Base-by-base conservation (phyloP, 2,113 vertebrate species). In the Pelobates fuscus region DNA sequence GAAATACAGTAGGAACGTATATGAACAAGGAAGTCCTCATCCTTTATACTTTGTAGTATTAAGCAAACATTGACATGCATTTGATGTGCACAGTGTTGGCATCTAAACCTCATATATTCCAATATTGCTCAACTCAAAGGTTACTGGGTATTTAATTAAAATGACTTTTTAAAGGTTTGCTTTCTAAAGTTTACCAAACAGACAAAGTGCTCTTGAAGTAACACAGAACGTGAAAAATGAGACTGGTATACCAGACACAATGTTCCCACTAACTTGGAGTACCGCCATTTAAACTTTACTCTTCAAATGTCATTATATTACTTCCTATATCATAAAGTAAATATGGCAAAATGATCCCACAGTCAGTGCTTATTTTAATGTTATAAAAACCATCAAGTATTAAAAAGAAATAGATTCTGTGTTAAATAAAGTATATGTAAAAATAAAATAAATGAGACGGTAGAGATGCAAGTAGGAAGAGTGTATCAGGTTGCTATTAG, bases 81-180 rank as follows among this genome's bases (percentile, higher is more conserved):
- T 59, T 27, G 32, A 75, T 59, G 54, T 46, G 37, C 41, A 67
- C 37, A n/a, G 7, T 59, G 27, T 43, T 72, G 24, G 64, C 37
- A 67, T 4, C 3, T 8, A 67, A 21, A 5, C 64, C 72, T 59
- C 29, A 26, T 2, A 43, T 60, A 76, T 66, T 59, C 10, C 58
- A 60, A 32, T 66, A 55, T 67, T 61, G 27, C 72, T 32, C 41
- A 67, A 76, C 29, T 18, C 41, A 67, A 55, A 46, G 64, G 20
- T 59, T 46, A 61, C 60, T 29, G 8, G 8, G 25, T 61, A 55
- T 59, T 64, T 67, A 24, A 76, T 24, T 67, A 5, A 67, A 60
- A 58, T n/a, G 8, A 30, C 24, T 8, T 44, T 66, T 12, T n/a
- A 65, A 43, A 44, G 14, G 61, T 49, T 59, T 60, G n/a, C 29